These are phyloP conservation scores for Nephrotoma flavescens DNA, from an alignment of 2,888 invertebrate species.

Conservation along the genomic window DNA sequence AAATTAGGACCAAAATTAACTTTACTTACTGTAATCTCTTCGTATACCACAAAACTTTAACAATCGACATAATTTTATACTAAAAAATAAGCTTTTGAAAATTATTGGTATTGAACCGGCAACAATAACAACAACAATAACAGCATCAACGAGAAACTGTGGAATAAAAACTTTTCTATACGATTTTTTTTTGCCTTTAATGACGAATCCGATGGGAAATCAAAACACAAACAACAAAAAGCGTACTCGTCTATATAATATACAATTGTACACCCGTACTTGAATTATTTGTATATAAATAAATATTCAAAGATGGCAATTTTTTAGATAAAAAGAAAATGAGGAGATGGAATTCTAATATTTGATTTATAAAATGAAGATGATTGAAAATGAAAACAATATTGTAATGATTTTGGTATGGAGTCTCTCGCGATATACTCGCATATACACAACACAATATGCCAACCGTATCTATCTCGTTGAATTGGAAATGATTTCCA, in stretches of 20 bases:
- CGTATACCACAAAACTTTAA: background rate
- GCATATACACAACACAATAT: background rate
- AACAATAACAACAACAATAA: background rate
- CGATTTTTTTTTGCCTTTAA: background rate
- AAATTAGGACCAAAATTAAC: no score
- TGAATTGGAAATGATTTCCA: background rate
- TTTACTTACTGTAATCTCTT: no score
- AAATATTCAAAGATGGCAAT: background rate
- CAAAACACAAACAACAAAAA: background rate
- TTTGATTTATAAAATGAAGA: background rate
- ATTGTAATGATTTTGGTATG: background rate
- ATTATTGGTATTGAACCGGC: background rate
- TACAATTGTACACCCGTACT: background rate
- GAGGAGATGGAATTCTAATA: background rate
- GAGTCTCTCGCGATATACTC: background rate
- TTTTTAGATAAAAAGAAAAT: background rate
- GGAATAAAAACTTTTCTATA: background rate
- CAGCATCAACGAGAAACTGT: no score
- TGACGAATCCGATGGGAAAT: background rate
- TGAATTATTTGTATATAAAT: background rate
- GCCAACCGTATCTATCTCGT: background rate
- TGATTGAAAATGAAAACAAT: background rate
- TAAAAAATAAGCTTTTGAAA: background rate
- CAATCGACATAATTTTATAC: background rate
- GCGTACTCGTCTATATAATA: background rate